Percentiles rank a stretch among this genome's conserved stretches.
Evolutionary conservation across 1,140 invertebrate species (phyloP).

Genomic region (Bursaphelenchus mucronatus): DNA sequence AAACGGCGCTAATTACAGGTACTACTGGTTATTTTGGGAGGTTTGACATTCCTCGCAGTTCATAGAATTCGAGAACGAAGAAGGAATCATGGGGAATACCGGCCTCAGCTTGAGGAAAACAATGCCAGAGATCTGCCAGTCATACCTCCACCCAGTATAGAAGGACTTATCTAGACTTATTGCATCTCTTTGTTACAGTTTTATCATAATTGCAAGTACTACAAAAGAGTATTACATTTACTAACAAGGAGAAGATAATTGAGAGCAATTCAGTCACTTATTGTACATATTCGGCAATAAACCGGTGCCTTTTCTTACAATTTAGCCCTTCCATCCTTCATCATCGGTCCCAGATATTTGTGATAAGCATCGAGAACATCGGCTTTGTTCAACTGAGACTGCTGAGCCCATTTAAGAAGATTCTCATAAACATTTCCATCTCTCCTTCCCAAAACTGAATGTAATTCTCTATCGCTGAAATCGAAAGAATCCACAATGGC

Average conservation of each 20-base stretch:
- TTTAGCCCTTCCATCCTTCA: constrained; percentile 41
- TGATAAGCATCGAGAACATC: constrained; percentile 57
- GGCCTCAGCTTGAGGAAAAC: constrained; percentile 55
- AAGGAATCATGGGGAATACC: constrained; percentile 51
- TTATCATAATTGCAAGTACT: no score
- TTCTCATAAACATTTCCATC: constrained; percentile 86
- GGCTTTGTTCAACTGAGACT: constrained; percentile 78
- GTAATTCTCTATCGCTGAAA: constrained; percentile 74
- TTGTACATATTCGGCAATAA: no score
- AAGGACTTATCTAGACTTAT: constrained; percentile 44
- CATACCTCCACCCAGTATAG: constrained; percentile 53
- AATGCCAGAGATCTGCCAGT: constrained; percentile 59
- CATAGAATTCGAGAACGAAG: constrained; percentile 29
- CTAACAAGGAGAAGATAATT: no score
- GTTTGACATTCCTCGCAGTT: constrained; percentile 35
- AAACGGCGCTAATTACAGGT: constrained; percentile 31
- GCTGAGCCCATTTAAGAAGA: constrained; percentile 76
- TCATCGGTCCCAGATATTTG: constrained; percentile 50
- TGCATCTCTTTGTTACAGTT: no score
- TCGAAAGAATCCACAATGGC: constrained; percentile 85
- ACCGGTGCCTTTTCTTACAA: constrained; percentile 22
- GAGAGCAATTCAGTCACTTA: no score
- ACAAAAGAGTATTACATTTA: no score
- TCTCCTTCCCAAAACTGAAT: constrained; percentile 76
- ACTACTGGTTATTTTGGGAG: constrained; percentile 32